phyloP scores from a whole-genome alignment of 2,888 invertebrate species.

The Parelbella ahira region DNA sequence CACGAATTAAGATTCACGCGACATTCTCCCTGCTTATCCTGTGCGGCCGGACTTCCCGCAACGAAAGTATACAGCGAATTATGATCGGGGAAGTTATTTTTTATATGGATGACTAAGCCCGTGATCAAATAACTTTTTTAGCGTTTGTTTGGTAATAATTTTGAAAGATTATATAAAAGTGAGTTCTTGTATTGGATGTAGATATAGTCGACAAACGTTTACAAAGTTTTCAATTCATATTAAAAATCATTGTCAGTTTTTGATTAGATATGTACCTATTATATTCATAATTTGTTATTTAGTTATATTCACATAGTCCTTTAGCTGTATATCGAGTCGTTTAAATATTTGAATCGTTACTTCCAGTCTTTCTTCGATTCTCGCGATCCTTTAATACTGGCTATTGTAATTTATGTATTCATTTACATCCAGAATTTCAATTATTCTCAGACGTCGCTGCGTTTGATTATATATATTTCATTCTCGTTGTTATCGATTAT shows the following conservation, averaged over 20 bases:
- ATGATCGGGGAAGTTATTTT: constrained; percentile 13
- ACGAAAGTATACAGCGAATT: constrained; percentile 16
- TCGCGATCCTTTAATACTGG: constrained; percentile 7
- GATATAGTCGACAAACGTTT: no score
- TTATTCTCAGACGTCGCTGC: neutral
- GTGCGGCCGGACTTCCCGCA: constrained; percentile 7
- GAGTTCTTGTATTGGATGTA: no score
- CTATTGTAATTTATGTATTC: constrained; percentile 21
- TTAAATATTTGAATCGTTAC: constrained; percentile 1
- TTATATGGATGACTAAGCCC: constrained; percentile 1
- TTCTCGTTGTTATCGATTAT: neutral
- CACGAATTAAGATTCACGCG: constrained; percentile 63
- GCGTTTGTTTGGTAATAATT: no score
- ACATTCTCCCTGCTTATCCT: constrained; percentile 36
- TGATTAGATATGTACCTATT: no score
- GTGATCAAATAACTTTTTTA: neutral
- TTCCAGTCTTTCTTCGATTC: no score
- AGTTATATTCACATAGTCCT: no score
- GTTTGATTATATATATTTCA: constrained; percentile 1
- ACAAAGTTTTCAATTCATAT: no score
- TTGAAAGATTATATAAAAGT: no score
- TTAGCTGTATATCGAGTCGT: neutral
- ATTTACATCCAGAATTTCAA: constrained; percentile 20
- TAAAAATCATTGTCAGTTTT: no score
- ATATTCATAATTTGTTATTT: no score